These are phyloP conservation scores for Cephus rjabovi DNA, from an alignment of 2,888 invertebrate genomes.

Conservation along the genomic window DNA sequence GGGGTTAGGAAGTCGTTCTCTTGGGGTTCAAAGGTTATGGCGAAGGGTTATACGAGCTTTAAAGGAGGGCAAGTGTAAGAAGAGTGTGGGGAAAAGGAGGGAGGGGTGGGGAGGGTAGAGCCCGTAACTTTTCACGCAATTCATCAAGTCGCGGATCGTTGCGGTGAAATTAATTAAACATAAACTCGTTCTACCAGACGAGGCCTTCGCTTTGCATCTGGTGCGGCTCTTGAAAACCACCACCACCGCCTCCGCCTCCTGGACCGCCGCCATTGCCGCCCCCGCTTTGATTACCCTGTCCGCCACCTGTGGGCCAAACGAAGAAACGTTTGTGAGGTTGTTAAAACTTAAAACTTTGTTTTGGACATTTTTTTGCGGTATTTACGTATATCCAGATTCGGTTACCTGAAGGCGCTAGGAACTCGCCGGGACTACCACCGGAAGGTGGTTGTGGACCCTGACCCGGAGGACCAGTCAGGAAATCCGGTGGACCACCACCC, in stretches of 20 bases:
- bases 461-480: slow-evolving; percentile 63
- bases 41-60: background rate
- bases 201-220: slow-evolving; percentile 80
- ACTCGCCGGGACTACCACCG: slow-evolving; percentile 63
- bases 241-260: slow-evolving; percentile 73
- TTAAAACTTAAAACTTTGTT: background rate
- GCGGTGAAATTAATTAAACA: slow-evolving; percentile 52
- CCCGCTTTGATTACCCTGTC: slow-evolving; percentile 76
- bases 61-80: background rate
- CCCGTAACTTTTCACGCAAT: slow-evolving; percentile 4
- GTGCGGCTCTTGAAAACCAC: slow-evolving; percentile 81
- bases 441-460: slow-evolving; percentile 63
- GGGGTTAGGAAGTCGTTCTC: background rate
- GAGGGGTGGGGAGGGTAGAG: background rate
- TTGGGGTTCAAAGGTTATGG: background rate
- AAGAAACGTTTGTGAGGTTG: background rate
- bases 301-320: slow-evolving; percentile 70
- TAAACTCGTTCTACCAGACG: slow-evolving; percentile 75
- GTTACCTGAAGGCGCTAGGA: slow-evolving; percentile 62
- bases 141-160: slow-evolving; percentile 11
- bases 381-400: background rate
- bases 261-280: slow-evolving; percentile 78
- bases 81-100: background rate
- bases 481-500: slow-evolving; percentile 64
- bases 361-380: background rate